Percentiles rank a stretch among this genome's conserved stretches.
These are phyloP conservation scores for Scomber japonicus DNA, from an alignment of 2,113 vertebrate species.

Conservation along the genomic window DNA sequence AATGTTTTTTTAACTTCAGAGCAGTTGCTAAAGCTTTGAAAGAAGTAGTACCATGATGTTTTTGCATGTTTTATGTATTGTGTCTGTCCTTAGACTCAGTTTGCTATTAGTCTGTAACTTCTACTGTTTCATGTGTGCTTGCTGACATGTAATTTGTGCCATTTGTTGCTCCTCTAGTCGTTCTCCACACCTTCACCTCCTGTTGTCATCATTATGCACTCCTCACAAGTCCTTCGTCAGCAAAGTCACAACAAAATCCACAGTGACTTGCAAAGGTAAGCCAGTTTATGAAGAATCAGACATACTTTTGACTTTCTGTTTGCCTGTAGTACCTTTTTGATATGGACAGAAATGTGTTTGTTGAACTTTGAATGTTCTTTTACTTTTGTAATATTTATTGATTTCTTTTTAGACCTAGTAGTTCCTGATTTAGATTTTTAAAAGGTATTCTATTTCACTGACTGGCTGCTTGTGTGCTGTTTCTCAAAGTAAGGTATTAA, in stretches of 20 bases:
- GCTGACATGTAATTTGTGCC: not conserved
- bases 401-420: not conserved
- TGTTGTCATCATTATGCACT: conserved; percentile 65
- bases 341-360: not conserved
- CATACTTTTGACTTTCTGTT: not conserved
- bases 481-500: not conserved
- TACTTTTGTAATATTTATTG: not conserved
- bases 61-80: not conserved
- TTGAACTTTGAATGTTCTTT: too few species aligned
- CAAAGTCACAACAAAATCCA: conserved; percentile 75
- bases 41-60: not conserved
- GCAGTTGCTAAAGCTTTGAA: not conserved
- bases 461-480: not conserved
- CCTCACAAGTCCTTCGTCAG: conserved; percentile 67
- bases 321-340: not conserved
- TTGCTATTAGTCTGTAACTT: not conserved
- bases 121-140: not conserved
- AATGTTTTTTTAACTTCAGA: not conserved
- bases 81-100: not conserved
- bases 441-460: too few species aligned
- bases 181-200: conserved; percentile 12
- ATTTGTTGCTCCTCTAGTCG: conserved; percentile 27
- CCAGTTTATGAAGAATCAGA: not conserved
- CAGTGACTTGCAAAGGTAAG: conserved; percentile 70
- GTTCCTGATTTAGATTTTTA: not conserved